phyloP scores from a whole-genome alignment of 1,140 invertebrate genomes.

The Drosophila neocordata region DNA sequence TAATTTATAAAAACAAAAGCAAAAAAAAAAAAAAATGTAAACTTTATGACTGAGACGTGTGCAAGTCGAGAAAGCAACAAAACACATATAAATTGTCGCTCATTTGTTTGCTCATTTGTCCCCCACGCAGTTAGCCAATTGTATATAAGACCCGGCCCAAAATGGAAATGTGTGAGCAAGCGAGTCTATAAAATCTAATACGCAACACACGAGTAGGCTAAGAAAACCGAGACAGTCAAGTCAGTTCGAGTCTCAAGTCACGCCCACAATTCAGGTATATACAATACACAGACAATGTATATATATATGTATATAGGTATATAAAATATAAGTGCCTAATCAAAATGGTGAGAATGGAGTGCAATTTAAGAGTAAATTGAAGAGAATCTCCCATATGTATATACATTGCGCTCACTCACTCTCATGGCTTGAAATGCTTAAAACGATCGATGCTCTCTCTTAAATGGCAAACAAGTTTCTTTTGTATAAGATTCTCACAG shows the following conservation, averaged over 20 bases:
- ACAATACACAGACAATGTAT: constrained; percentile 3
- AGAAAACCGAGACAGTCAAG: constrained; percentile 5
- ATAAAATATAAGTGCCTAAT: constrained; percentile 57
- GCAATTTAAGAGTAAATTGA: constrained; percentile 50
- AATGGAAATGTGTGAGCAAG: constrained; percentile 61
- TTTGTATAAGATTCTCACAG: constrained; percentile 23
- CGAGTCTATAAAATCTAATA: constrained; percentile 80
- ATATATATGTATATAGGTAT: constrained; percentile 28
- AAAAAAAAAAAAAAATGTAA: constrained; percentile 28
- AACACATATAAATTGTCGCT: constrained; percentile 60
- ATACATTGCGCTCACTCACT: constrained; percentile 23
- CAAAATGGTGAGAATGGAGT: constrained; percentile 29
- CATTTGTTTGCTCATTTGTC: constrained; percentile 75
- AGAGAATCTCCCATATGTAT: background rate
- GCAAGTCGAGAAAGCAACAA: constrained; percentile 14
- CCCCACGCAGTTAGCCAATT: constrained; percentile 57
- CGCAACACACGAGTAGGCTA: constrained; percentile 30
- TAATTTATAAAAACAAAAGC: constrained; percentile 39
- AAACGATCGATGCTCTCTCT: constrained; percentile 44
- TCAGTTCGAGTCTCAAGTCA: constrained; percentile 43
- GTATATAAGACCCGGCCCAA: constrained; percentile 67
- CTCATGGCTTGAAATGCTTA: background rate
- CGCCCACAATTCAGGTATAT: constrained; percentile 59
- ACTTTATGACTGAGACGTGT: constrained; percentile 19
- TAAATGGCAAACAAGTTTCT: constrained; percentile 59